Evolutionary conservation across 1,140 invertebrate species (phyloP), one percentile per base, ranked within the genome.

Genomic region (Chymomyza costata): DNA sequence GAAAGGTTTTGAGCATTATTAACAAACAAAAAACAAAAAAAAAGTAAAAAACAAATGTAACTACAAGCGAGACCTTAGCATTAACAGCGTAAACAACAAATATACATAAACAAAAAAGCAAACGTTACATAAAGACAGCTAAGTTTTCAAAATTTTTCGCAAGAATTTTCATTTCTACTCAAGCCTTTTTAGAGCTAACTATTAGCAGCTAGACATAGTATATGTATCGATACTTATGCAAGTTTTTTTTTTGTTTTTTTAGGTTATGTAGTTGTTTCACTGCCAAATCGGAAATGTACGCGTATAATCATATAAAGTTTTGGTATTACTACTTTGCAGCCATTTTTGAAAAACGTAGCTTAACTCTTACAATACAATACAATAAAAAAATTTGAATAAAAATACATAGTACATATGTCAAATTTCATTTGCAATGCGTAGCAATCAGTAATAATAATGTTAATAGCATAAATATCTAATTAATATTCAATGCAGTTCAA

Each of bases 61-160:
- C 73, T 78, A 78, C 73, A 80, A 80, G 73, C 63, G 73, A 78
- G 67, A 78, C 73, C 73, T 78, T 78, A 78, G 73, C 71, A 76
- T n/a, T n/a, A n/a, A 53, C 70, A 74, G 60, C 50, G 63, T 50
- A 55, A 69, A 66, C 47, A 49, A 69, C 61, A 68, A 64, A 65
- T 50, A 50, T 46, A 65, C 58, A 56, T 51, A 61, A 50, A 67
- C 45, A 38, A 39, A 30, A 40, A 37, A 54, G 39, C 19, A 17
- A 47, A 46, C 11, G 13, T 25, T 25, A 25, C 21, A 57, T 28
- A 47, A 52, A 49, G 32, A 18, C 18, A 37, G 35, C 46, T 21
- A 53, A 58, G 25, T 61, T 53, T n/a, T 16, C 10, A 28, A 28
- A 6, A 28, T 28, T 28, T 18, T 38, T 17, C 30, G 43, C 28